A percentile compares a stretch with the other conserved stretches of the same genome.
These are phyloP conservation scores for Aldrovandia affinis DNA, from an alignment of 2,797 vertebrate genomes.

Conservation along the genomic window DNA sequence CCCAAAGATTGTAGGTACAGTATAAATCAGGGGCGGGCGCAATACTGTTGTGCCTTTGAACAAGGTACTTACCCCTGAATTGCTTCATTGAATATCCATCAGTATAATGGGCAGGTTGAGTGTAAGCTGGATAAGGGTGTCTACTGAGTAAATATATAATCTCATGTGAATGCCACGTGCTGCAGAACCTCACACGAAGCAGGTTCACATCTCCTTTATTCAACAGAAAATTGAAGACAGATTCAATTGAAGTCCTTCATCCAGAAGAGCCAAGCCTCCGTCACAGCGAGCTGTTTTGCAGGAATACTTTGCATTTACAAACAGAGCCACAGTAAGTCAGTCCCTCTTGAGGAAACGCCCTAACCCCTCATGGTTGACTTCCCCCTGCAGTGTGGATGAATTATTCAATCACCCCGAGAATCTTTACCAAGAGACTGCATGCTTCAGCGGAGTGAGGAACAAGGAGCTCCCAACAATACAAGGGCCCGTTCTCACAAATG, in stretches of 20 bases:
- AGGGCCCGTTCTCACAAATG: not conserved
- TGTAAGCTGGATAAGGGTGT: not conserved
- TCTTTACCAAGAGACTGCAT: not conserved
- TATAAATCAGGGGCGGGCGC: not conserved
- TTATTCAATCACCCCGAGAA: not conserved
- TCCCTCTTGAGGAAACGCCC: not conserved
- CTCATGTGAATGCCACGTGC: not conserved
- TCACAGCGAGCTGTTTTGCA: not conserved
- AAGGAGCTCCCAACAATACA: not conserved
- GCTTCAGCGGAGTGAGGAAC: not conserved
- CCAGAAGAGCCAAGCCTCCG: not conserved
- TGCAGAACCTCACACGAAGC: not conserved
- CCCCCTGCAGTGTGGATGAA: not conserved
- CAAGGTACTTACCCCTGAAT: not conserved
- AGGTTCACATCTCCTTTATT: too few relatives aligned
- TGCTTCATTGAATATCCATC: not conserved
- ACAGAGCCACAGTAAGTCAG: not conserved
- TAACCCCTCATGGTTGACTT: not conserved
- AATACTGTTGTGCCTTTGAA: not conserved
- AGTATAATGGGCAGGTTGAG: not conserved
- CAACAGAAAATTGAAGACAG: not conserved
- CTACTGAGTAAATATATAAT: not conserved
- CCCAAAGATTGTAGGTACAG: not conserved
- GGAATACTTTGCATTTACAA: not conserved
- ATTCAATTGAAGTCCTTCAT: not conserved